Base-by-base conservation (phyloP, 2,797 vertebrate genomes). In the Catharus ustulatus region DNA sequence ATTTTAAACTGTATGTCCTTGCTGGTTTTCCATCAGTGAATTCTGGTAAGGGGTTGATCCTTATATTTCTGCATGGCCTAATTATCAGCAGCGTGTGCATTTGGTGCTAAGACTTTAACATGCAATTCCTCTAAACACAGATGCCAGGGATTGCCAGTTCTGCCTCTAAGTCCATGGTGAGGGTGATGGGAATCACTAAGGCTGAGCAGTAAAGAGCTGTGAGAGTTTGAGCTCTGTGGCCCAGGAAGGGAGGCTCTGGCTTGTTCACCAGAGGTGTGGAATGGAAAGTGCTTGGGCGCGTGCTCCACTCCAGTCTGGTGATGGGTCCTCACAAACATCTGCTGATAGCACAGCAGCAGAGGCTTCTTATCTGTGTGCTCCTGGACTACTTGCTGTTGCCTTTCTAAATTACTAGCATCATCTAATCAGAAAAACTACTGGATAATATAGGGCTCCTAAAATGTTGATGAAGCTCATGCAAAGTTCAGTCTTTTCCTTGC, bases 401-500 rank as follows among this genome's bases (percentile, higher is more conserved):
- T 63, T 86, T 88, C 63, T 42, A 71, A 71, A 38, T 72, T 63
- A 46, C 61, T 18, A 9, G 42, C 48, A 27, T 67, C 38, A 67
- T 87, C 52, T 86, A 82, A 78, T 68, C 7, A 72, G 76, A 92
- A 92, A 84, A 84, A 24, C 51, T 79, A 3, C 54, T 16, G 27
- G 19, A 14, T 93, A 76, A 76, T 61, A 57, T 10, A 34, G 34
- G 49, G 16, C 63, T 89, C 24, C 75, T 74, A 51, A 84, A 84
- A 73, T 0, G 16, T 36, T 66, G 54, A 52, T 89, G 83, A 91
- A 76, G 38, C 76, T 88, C 45, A 88, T 84, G 80, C 80, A 91
- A 93, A 95, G 43, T 69, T 95, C 12, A 13, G n/a, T 83, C 54
- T 95, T 85, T 83, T 64, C 72, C 72, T 95, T 94, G 36, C 32